phyloP scores from a whole-genome alignment of 2,797 vertebrate species.

The Emys orbicularis region DNA sequence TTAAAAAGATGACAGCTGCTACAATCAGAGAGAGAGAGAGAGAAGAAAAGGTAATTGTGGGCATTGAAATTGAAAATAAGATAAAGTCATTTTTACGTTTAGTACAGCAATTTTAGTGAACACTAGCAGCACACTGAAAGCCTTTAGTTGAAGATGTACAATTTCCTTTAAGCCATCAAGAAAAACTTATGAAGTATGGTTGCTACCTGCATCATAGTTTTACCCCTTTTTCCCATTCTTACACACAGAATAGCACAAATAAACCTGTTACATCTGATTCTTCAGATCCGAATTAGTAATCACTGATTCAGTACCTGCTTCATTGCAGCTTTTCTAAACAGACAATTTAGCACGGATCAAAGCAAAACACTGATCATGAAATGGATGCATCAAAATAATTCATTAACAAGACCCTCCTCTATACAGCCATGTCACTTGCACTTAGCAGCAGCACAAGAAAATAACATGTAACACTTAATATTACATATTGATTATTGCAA shows the following conservation, averaged over 20 bases:
- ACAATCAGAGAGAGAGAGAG: background rate
- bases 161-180: background rate
- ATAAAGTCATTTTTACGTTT: background rate
- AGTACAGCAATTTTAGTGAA: background rate
- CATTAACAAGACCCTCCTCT: background rate
- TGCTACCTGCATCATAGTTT: background rate
- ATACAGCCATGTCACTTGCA: background rate
- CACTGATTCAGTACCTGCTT: background rate
- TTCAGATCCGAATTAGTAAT: constrained; percentile 25
- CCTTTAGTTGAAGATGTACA: background rate
- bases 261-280: constrained; percentile 17
- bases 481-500: background rate
- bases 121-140: background rate
- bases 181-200: background rate
- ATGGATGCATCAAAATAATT: background rate
- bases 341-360: background rate
- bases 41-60: background rate
- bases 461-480: background rate
- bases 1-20: background rate
- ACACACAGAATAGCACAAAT: background rate
- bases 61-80: background rate
- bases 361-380: background rate
- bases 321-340: background rate
- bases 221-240: constrained; percentile 6
- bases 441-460: background rate